A percentile compares a stretch with the other conserved stretches of the same genome.
Evolutionary conservation across 2,888 invertebrate species (phyloP).

Genomic region (Hydropsyche betteni): DNA sequence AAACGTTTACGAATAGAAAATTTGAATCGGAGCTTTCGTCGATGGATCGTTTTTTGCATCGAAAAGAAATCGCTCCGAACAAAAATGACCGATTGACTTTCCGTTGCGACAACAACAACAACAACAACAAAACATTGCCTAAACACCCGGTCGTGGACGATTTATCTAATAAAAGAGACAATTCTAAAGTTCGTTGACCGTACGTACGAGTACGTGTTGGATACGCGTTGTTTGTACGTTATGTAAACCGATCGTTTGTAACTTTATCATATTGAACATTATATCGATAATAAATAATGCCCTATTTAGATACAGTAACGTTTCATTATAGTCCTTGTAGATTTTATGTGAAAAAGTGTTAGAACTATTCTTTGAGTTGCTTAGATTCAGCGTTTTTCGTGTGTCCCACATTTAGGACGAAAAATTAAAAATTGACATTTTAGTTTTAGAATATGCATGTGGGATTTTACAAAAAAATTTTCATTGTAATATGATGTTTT

Average conservation of each 20-base stretch:
- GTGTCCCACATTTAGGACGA: neutral
- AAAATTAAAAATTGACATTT: neutral
- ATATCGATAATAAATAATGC: neutral
- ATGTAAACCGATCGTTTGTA: slow-evolving; percentile 25
- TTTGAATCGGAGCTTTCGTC: neutral
- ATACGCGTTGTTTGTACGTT: neutral
- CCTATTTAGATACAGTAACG: neutral
- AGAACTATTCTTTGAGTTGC: neutral
- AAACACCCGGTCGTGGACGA: slow-evolving; percentile 26
- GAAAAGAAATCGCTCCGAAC: neutral
- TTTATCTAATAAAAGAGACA: slow-evolving; percentile 44
- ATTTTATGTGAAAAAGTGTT: neutral
- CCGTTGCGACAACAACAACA: neutral
- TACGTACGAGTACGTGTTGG: neutral
- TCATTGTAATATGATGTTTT: neutral
- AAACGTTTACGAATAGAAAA: too few relatives aligned
- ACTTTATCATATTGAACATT: neutral
- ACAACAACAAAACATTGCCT: neutral
- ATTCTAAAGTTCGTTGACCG: slow-evolving; percentile 43
- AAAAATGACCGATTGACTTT: slow-evolving; percentile 3
- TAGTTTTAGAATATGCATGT: neutral
- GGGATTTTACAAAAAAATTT: neutral
- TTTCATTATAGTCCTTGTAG: too few relatives aligned
- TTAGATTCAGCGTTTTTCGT: neutral
- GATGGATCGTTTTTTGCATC: neutral